A percentile compares a stretch with the other conserved stretches of the same genome.
Evolutionary conservation across 2,113 vertebrate species (phyloP).

Genomic region (Aythya baeri): DNA sequence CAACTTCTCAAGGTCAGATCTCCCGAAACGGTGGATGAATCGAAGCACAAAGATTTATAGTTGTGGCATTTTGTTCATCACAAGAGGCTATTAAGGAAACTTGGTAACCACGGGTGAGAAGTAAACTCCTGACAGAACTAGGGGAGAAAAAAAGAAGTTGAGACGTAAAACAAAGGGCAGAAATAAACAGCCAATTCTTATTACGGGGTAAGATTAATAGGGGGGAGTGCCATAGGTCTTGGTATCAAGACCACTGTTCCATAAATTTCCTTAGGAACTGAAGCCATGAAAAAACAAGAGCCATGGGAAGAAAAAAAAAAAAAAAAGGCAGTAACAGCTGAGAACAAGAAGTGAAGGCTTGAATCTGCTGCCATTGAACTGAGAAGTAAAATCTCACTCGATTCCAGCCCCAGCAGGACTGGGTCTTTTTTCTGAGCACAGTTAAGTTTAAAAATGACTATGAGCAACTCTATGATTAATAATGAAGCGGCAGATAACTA

Average conservation of each 20-base stretch:
- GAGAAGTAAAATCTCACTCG: background rate
- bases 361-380: background rate
- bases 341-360: background rate
- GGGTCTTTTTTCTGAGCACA: background rate
- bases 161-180: conserved; percentile 44
- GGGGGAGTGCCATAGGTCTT: conserved; percentile 18
- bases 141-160: background rate
- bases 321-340: background rate
- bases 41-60: conserved; percentile 60
- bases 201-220: conserved; percentile 48
- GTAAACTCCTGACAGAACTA: background rate
- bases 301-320: background rate
- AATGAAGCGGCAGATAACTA: background rate
- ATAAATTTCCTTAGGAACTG: conserved; percentile 52
- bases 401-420: background rate
- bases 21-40: background rate
- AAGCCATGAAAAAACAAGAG: background rate
- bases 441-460: background rate
- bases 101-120: conserved; percentile 52
- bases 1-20: conserved; percentile 45
- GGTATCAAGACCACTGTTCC: conserved; percentile 1
- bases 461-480: background rate
- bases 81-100: conserved; percentile 53
- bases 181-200: conserved; percentile 43
- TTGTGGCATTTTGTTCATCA: conserved; percentile 49